Evolutionary conservation across 2,797 vertebrate species (phyloP).

Genomic region (Amphiprion clarkii): DNA sequence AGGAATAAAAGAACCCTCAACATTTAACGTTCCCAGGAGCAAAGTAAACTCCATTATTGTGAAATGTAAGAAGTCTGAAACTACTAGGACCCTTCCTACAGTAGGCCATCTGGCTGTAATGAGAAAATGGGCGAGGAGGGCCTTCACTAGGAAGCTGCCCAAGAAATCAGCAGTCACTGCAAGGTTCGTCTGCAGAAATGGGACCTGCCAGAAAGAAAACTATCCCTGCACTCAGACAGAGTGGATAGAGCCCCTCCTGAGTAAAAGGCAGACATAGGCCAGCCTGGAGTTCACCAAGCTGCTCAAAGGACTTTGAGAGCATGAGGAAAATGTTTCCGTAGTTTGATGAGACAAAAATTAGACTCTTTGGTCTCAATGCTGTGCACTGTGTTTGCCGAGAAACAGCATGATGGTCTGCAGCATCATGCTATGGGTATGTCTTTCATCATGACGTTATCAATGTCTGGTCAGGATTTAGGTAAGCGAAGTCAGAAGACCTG

Average conservation of each 20-base stretch:
- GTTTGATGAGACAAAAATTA: slow-evolving; percentile 32
- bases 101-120: slow-evolving; percentile 20
- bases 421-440: neutral
- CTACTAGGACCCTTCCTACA: slow-evolving; percentile 7
- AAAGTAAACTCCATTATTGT: slow-evolving; percentile 25
- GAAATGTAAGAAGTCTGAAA: slow-evolving; percentile 35
- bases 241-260: slow-evolving; percentile 16
- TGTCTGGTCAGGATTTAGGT: slow-evolving; percentile 8
- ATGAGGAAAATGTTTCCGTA: slow-evolving; percentile 34
- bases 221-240: slow-evolving; percentile 9
- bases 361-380: slow-evolving; percentile 13
- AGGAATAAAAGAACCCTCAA: neutral
- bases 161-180: slow-evolving; percentile 23
- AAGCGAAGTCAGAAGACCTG: neutral
- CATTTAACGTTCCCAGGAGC: slow-evolving; percentile 28
- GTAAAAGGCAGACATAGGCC: slow-evolving; percentile 34
- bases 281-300: slow-evolving; percentile 21
- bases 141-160: slow-evolving; percentile 14
- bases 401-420: slow-evolving; percentile 12
- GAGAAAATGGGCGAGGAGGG: slow-evolving; percentile 20
- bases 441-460: neutral
- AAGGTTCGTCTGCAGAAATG: slow-evolving; percentile 29
- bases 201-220: slow-evolving; percentile 23
- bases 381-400: slow-evolving; percentile 4
- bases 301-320: slow-evolving; percentile 26